Evolutionary conservation across 2,113 vertebrate genomes (phyloP), one percentile per base, ranked within the genome.

Genomic region (Entomyzon cyanotis): DNA sequence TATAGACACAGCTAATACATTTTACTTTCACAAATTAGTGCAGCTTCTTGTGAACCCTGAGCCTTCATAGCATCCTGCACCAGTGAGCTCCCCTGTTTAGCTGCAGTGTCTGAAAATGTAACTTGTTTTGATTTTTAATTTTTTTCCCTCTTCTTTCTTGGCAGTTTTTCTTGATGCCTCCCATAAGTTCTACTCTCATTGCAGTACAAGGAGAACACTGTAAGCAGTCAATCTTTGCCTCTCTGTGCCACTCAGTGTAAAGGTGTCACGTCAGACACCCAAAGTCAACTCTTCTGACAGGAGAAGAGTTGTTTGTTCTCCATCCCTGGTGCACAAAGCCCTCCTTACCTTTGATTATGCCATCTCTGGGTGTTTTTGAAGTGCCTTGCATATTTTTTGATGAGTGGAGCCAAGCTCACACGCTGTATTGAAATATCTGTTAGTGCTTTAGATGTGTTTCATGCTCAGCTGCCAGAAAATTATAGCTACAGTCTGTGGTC

Each of bases 401-500:
- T 47, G 58, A 55, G 35, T 60, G 15, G 41, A 89, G 64, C 44
- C 44, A 59, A 52, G 16, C 33, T 85, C 46, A 4, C 33, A 47
- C 12, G 5, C 15, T 9, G 4, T 56, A 50, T 27, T 67, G 67
- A 82, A 88, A 44, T 62, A 78, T 20, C 37, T 73, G 22, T n/a
- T 39, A 13, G 30, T 83, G 52, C 28, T 63, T 87, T 53, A 39
- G 50, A 24, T 20, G 33, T 80, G 46, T 86, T 86, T 76, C 39
- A 42, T 86, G 83, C 64, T 84, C 42, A 90, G 50, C 56, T 74
- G 71, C n/a, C 63, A 86, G 76, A 68, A 93, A 88, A 93, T 95
- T 60, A 42, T 3, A 81, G 42, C 42, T 74, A 5, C 83, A 80
- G n/a, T 60, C 53, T 58, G 20, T 27, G 41, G 37, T 49, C 2